These are phyloP conservation scores for Oxystoma pomonae DNA, from an alignment of 2,888 invertebrate species.

Conservation along the genomic window DNA sequence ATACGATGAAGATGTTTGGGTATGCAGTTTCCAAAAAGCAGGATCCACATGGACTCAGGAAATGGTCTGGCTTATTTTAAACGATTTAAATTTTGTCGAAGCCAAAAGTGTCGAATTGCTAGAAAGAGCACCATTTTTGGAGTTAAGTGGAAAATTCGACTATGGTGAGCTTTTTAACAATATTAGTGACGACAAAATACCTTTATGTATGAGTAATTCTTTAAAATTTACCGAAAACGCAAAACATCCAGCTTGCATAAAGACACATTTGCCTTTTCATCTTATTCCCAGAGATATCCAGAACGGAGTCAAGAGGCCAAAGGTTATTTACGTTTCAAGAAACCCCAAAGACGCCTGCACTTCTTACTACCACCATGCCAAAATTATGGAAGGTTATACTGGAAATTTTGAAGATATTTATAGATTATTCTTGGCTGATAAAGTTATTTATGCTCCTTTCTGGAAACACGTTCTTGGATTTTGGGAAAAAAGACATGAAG, in stretches of 20 bases:
- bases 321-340: constrained; percentile 63
- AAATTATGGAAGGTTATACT: constrained; percentile 53
- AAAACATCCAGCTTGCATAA: constrained; percentile 51
- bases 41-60: constrained; percentile 79
- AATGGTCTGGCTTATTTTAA: constrained; percentile 66
- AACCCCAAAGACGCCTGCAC: constrained; percentile 70
- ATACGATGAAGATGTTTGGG: constrained; percentile 67
- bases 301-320: constrained; percentile 42
- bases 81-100: constrained; percentile 57
- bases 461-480: constrained; percentile 37
- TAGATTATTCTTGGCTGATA: constrained; percentile 56
- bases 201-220: constrained; percentile 33
- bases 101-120: constrained; percentile 50
- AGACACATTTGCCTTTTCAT: constrained; percentile 60
- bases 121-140: constrained; percentile 65
- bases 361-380: constrained; percentile 66
- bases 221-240: constrained; percentile 30
- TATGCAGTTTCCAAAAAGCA: constrained; percentile 57
- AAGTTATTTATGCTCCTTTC: constrained; percentile 42
- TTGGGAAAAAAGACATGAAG: constrained; percentile 29
- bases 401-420: constrained; percentile 57
- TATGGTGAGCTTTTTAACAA: constrained; percentile 40
- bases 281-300: constrained; percentile 53
- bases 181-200: constrained; percentile 35
- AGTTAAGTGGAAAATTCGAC: constrained; percentile 35